Evolutionary conservation across 2,797 vertebrate species (phyloP).

Genomic region (Telmatherina bonti): DNA sequence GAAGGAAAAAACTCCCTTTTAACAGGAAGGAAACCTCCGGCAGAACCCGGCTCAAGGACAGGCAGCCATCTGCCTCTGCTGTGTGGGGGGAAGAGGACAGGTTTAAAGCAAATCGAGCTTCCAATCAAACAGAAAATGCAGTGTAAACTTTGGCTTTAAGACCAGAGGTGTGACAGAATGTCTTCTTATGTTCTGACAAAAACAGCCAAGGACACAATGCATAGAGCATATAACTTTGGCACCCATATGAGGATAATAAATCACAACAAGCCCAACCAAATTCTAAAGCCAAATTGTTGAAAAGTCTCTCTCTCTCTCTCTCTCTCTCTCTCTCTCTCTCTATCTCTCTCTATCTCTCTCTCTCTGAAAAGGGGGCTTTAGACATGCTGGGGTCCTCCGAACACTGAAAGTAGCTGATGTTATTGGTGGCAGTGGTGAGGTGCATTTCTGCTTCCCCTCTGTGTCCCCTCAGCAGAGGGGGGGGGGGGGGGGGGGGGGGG

Average conservation of each 20-base stretch:
- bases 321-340: background rate
- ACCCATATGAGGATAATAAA: conserved; percentile 25
- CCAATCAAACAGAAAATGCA: too few species aligned
- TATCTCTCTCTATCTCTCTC: background rate
- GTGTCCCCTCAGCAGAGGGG: conserved; percentile 53
- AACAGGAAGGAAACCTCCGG: too few species aligned
- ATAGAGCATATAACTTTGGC: background rate
- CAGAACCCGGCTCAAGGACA: too few species aligned
- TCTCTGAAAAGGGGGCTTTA: conserved; percentile 45
- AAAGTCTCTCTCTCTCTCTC: conserved; percentile 17
- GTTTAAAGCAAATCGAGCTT: conserved; percentile 6
- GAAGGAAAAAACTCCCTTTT: too few species aligned
- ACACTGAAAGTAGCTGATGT: conserved; percentile 47
- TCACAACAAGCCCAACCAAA: conserved; percentile 22
- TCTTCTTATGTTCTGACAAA: conserved; percentile 6
- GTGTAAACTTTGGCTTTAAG: background rate
- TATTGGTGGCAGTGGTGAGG: conserved; percentile 24
- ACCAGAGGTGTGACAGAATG: conserved; percentile 4
- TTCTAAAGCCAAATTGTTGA: conserved; percentile 56
- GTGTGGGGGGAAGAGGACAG: too few species aligned
- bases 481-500: too few species aligned
- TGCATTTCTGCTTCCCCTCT: conserved; percentile 37
- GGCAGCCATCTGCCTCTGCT: too few species aligned
- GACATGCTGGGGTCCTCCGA: conserved; percentile 63
- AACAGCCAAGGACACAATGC: conserved; percentile 5